Percentiles rank a stretch among this genome's conserved stretches.
Conservation (phyloP, 2,113 vertebrate species). For the Calypte anna region DNA sequence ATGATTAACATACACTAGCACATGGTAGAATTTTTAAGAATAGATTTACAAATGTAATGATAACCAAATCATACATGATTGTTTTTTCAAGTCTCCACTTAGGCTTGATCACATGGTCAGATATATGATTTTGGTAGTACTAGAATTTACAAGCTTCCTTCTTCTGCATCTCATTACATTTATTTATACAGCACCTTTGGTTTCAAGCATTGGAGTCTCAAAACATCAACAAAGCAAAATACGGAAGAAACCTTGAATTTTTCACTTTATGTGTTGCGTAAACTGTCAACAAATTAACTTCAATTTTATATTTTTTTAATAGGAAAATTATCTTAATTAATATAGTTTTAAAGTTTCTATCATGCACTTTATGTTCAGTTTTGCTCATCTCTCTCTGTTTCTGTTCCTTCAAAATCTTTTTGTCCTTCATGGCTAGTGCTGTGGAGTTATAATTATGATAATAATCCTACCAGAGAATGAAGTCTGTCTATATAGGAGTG, state of each 20-base stretch:
- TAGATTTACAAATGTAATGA: constrained; percentile 8
- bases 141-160: background rate
- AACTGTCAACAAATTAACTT: background rate
- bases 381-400: background rate
- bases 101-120: background rate
- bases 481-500: background rate
- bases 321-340: background rate
- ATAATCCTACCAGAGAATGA: background rate
- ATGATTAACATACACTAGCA: background rate
- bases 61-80: background rate
- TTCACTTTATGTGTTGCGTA: background rate
- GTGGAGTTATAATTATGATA: background rate
- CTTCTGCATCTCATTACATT: background rate
- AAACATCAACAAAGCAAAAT: background rate
- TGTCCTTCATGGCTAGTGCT: background rate
- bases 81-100: constrained; percentile 3
- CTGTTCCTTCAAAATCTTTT: background rate
- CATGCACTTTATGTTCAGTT: background rate
- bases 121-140: background rate
- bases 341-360: background rate
- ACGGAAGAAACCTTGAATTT: background rate
- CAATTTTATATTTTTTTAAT: background rate
- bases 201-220: background rate
- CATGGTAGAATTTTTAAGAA: background rate
- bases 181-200: background rate